Evolutionary conservation across 2,797 vertebrate species (phyloP).

Genomic region (Petrocephalus sullivani): DNA sequence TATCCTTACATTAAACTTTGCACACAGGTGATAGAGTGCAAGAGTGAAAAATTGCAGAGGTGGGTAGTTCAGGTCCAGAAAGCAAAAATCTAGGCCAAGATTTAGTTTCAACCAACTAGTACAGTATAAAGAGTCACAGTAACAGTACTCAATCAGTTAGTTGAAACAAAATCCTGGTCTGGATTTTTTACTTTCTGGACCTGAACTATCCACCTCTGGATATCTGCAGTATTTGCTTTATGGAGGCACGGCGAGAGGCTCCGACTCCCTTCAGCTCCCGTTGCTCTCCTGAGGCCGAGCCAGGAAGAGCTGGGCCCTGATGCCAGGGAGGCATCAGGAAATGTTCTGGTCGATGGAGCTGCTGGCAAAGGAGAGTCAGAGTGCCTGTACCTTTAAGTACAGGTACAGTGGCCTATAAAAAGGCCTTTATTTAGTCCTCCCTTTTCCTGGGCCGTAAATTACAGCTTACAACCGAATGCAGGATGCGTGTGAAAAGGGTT

Average conservation of each 20-base stretch:
- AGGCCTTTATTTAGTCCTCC: background rate
- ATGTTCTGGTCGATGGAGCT: background rate
- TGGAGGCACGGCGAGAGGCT: conserved; percentile 17
- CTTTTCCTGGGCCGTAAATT: background rate
- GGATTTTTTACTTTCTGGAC: background rate
- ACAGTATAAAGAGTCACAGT: background rate
- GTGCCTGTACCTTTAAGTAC: background rate
- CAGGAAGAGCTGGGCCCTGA: background rate
- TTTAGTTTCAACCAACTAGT: background rate
- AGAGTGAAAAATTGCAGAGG: background rate
- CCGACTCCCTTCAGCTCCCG: background rate
- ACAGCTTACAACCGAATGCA: background rate
- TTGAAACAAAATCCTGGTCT: background rate
- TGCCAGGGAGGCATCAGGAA: background rate
- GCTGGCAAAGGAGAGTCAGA: background rate
- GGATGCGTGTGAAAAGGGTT: background rate
- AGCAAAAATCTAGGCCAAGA: background rate
- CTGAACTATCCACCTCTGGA: background rate
- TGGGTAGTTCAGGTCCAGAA: background rate
- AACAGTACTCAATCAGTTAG: background rate
- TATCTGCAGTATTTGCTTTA: conserved; percentile 43
- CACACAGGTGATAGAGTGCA: background rate
- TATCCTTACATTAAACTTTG: background rate
- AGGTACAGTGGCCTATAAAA: conserved; percentile 13
- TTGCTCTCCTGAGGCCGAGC: background rate